These are phyloP conservation scores for Macropus fuliginosus DNA, from an alignment of 2,797 vertebrate genomes.

Conservation along the genomic window DNA sequence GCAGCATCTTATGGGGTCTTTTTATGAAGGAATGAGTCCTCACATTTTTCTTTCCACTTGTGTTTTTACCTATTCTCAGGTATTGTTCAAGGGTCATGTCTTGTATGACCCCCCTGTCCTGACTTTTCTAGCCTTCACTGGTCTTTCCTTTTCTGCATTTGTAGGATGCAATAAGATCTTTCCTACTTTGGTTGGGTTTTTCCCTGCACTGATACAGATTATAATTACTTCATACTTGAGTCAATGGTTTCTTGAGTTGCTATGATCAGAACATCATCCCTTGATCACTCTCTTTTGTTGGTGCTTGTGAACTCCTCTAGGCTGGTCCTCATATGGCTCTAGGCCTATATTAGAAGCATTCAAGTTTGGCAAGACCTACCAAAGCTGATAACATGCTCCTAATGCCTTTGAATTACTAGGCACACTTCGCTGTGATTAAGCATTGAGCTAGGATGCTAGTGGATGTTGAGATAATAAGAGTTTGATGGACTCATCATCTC, in stretches of 20 bases:
- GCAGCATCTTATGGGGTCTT: neutral
- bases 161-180: neutral
- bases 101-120: neutral
- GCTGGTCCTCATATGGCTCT: neutral
- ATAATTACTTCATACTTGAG: neutral
- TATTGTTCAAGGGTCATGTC: neutral
- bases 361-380: neutral
- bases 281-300: neutral
- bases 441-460: neutral
- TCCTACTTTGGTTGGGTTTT: neutral
- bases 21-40: constrained; percentile 13
- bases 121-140: neutral
- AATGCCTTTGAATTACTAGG: neutral
- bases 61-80: neutral
- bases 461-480: neutral
- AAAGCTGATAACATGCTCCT: neutral
- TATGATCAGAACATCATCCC: neutral
- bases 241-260: neutral
- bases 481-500: neutral
- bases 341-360: neutral
- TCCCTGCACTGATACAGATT: neutral
- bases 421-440: neutral
- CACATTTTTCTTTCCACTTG: neutral
- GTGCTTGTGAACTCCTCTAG: neutral
- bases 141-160: neutral